Evolutionary conservation across 2,888 invertebrate species (phyloP), one percentile per base, ranked within the genome.

Genomic region (Lucinisca nassula): DNA sequence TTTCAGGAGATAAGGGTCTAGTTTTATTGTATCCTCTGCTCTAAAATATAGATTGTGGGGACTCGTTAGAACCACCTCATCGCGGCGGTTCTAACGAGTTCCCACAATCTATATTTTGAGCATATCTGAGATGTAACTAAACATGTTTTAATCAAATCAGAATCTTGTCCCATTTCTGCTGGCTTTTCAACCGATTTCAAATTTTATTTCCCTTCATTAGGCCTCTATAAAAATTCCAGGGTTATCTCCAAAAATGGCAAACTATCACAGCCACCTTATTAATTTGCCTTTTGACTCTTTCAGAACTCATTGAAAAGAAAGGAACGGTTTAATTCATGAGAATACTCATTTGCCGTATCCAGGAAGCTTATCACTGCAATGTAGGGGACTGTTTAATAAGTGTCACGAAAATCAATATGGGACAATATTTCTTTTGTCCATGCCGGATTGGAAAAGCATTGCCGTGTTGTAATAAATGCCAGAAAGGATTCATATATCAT

Each of bases 361-460:
- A 77, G 89, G 89, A 82, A 84, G 89, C 89, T 89, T 89, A 90
- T 90, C 90, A 55, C 40, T 2, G 27, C 85, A 30, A 77, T 81
- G 87, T 87, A 90, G 87, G 88, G 86, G 85, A 84, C 79, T 76
- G 85, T 75, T 76, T 90, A 90, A 87, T 90, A 87, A 83, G 80
- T 87, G 82, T 82, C 82, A 85, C 49, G 24, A 70, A 58, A 61
- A 84, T 67, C 67, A 21, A 67, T 67, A 67, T 17, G 32, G 67
- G 67, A 67, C 67, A 67, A 67, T 35, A n/a, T 67, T 35, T 32
- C 35, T 67, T 67, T 35, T 67, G 24, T 35, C 67, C 35, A 17
- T 35, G 1, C 35, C 21, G 4, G 21, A 67, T 35, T 35, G 32
- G 24, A 17, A 67, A 32, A 67, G 35, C 67, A 67, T 67, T 67